phyloP scores from a whole-genome alignment of 1,140 invertebrate genomes.

The Gryon sp. region DNA sequence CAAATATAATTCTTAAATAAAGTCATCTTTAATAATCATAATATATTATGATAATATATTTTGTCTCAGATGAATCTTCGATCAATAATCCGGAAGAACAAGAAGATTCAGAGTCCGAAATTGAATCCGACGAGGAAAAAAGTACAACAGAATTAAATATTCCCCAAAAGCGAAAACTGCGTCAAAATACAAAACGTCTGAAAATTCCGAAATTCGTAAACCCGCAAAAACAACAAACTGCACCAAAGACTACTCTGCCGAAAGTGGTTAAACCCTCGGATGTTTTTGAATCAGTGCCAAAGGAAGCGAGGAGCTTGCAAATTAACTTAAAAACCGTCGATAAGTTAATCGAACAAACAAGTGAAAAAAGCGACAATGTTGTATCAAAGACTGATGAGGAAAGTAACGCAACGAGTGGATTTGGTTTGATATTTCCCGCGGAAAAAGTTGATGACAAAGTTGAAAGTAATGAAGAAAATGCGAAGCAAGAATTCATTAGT shows the following conservation, averaged over 20 bases:
- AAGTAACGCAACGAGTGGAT: slow-evolving; percentile 70
- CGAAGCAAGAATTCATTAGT: slow-evolving; percentile 81
- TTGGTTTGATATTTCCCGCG: slow-evolving; percentile 78
- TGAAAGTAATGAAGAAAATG: slow-evolving; percentile 67
- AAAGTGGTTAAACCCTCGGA: slow-evolving; percentile 81
- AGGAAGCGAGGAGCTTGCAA: slow-evolving; percentile 81
- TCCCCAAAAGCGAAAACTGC: slow-evolving; percentile 81
- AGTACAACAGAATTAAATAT: slow-evolving; percentile 74
- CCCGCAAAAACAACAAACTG: slow-evolving; percentile 73
- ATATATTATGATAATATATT: neutral
- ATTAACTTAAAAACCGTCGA: slow-evolving; percentile 83
- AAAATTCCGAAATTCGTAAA: slow-evolving; percentile 85
- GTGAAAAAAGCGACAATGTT: slow-evolving; percentile 9
- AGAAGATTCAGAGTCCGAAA: slow-evolving; percentile 87
- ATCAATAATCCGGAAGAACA: slow-evolving; percentile 26
- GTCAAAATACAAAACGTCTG: slow-evolving; percentile 79
- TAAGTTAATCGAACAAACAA: slow-evolving; percentile 67
- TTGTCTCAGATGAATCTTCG: neutral
- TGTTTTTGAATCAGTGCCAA: slow-evolving; percentile 82
- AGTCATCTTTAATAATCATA: too few relatives aligned
- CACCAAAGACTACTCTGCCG: slow-evolving; percentile 72
- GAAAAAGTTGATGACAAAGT: slow-evolving; percentile 71
- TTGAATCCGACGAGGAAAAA: slow-evolving; percentile 86
- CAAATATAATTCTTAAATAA: too few relatives aligned
- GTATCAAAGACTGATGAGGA: slow-evolving; percentile 1